Base-by-base conservation (phyloP, 2,113 vertebrate genomes). In the Propithecus coquereli region DNA sequence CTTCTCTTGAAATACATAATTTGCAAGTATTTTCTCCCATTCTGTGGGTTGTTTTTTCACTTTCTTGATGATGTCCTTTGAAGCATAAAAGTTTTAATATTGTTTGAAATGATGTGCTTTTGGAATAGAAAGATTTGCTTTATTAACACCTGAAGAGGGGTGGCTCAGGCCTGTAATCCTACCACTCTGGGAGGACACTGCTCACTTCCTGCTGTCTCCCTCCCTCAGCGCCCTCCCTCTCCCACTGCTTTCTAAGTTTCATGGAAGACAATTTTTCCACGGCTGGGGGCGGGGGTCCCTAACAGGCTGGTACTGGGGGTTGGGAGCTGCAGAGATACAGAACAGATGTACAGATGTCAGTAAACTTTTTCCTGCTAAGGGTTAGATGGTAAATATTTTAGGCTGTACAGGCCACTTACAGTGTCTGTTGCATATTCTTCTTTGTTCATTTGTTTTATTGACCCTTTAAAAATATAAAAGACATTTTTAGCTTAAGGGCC, bases 401-500 rank as follows among this genome's bases (percentile, higher is more conserved):
- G 4, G 68, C 27, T 82, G 50, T 37, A 27, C 6, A 47, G 65
- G 16, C 3, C 61, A 84, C 30, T 47, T 81, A 81, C 0, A 76
- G 13, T 82, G 23, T 65, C 61, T 95, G n/a, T 27, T 82, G 14
- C 4, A 95, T 77, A 91, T 63, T 89, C n/a, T 74, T 73, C 32
- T 18, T 92, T 91, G 71, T 27, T 87, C 86, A 17, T 82, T 84
- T 70, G n/a, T 30, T 68, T 87, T 80, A 50, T 47, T 13, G n/a
- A 32, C 4, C 27, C 22, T 83, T 97, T 63, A 65, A 90, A 96
- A 94, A 88, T 40, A 8, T 63, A 90, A 84, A 34, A 71, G 10
- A 71, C 32, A 93, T 61, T 93, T 94, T 97, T 63, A 89, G 23
- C 50, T 90, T 86, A 76, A 50, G 12, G 13, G 16, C 23, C 52